Base-by-base conservation (phyloP, 2,888 invertebrate species). In the Orgyia antiqua region DNA sequence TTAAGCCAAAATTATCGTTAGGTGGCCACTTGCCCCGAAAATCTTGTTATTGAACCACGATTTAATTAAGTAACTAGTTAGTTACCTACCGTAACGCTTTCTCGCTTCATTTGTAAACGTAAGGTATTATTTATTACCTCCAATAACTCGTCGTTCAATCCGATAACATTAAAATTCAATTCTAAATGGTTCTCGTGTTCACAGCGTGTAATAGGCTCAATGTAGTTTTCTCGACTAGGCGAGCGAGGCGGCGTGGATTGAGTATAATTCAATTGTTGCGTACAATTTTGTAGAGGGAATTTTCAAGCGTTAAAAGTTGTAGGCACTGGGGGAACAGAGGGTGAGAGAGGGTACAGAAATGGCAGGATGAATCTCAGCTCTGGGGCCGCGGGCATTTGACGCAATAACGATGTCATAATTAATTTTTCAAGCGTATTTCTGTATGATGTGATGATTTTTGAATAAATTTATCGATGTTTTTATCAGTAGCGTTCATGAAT, bases 261-360 rank as follows among this genome's bases (percentile, higher is more conserved):
- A 56, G 51, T 65, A 56, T 67, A 68, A 75, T 72, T 70, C 54
- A 68, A 76, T 73, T 69, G 62, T 45, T 55, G 46, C 67, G 58
- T 78, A 78, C 70, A 78, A 82, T 80, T 73, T 74, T 51, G 58
- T 50, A 45, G 52, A 50, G 46, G 60, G 69, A 71, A 74, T 61
- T 58, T 44, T 52, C 58, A 70, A 66, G 77, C 70, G 77, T 68
- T 68, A 76, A 73, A 71, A 73, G 75, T 67, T 59, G 58, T 68
- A 68, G 64, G 61, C 56, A 48, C 29, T 29, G 34, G 41, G 57
- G 61, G 68, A 65, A 53, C 29, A 43, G 61, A 64, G 70, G 71
- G 68, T 58, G 66, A 65, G 62, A 60, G 63, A 55, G 56, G 67
- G 67, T 56, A 58, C 67, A 68, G 53, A 68, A 71, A 67, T 70